Base-by-base conservation (phyloP, 1,140 invertebrate genomes). In the Anastrepha obliqua region DNA sequence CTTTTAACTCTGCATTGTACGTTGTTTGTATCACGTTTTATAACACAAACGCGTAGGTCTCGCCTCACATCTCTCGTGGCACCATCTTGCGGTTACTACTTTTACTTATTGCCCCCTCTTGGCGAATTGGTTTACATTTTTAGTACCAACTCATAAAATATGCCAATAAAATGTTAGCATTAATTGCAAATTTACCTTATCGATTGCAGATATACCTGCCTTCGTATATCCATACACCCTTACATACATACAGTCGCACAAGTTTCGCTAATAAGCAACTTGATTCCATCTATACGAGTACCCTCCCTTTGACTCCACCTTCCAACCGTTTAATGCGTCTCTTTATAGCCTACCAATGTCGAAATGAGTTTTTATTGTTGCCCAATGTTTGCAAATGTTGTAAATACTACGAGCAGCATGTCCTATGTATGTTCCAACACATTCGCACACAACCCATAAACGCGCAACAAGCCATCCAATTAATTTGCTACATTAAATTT, bases 81-180 rank as follows among this genome's bases (percentile, higher is more conserved):
- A 70, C 2, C 42, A 44, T 44, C 39, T 44, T 74, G 67, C n/a
- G 67, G 42, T 44, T n/a, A 4, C 44, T 2, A 11, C 39, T 9
- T 15, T 70, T 51, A n/a, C 44, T 51, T 51, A 29, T 58, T 81
- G 74, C 62, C 47, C 3, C 2, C 74, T 9, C 74, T 2, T n/a
- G 3, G 47, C n/a, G n/a, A 42, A 15, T 55, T 81, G 47, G 9
- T 74, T 15, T 42, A 44, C 42, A 44, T 44, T 81, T 78, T 81
- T 81, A 81, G 47, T 9, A 81, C 47, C 74, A 20, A 0, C 74
- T 9, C 74, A 81, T 81, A 81, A 81, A 81, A 81, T 81, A 55
- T 81, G 47, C 47, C 74, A 81, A 74, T 81, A 81, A 81, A 81
- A 81, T 81, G 74, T 81, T 55, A 81, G 74, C 17, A 81, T 29